These are phyloP conservation scores for Esperia sulphurella DNA, from an alignment of 2,888 invertebrate species.

Conservation along the genomic window DNA sequence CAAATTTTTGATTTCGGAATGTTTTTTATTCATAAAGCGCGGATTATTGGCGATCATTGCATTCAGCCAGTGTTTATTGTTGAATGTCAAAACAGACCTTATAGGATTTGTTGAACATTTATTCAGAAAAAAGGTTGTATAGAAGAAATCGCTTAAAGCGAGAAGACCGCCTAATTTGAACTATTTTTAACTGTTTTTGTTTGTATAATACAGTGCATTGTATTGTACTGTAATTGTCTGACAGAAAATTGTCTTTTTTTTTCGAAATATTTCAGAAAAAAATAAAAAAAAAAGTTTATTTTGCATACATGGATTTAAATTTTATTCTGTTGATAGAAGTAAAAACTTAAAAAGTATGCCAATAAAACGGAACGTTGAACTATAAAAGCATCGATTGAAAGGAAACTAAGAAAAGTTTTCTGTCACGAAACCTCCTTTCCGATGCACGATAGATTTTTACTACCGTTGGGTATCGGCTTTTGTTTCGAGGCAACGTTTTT, in stretches of 20 bases:
- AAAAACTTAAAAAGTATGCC: slow-evolving; percentile 55
- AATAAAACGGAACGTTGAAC: slow-evolving; percentile 37
- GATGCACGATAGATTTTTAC: slow-evolving; percentile 71
- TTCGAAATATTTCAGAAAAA: no score
- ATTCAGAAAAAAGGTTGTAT: no score
- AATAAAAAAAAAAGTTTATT: no score
- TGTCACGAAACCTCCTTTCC: slow-evolving; percentile 63
- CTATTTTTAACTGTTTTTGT: neutral
- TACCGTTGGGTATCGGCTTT: slow-evolving; percentile 51
- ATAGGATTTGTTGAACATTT: no score
- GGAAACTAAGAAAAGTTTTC: slow-evolving; percentile 50
- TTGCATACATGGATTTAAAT: no score
- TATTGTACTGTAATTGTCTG: neutral
- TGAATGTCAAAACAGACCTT: no score
- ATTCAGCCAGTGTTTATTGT: neutral
- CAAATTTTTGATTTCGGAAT: slow-evolving; percentile 35
- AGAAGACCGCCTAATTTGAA: no score
- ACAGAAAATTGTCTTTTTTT: no score
- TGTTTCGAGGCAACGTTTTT: slow-evolving; percentile 25
- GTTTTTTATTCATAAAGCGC: slow-evolving; percentile 16
- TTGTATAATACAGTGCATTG: neutral
- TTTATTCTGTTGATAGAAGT: slow-evolving; percentile 21
- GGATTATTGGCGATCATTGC: slow-evolving; percentile 8
- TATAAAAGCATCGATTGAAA: slow-evolving; percentile 64
- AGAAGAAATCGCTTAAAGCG: no score